Evolutionary conservation across 2,113 vertebrate genomes (phyloP), one percentile per base, ranked within the genome.

Genomic region (Pithys albifrons): DNA sequence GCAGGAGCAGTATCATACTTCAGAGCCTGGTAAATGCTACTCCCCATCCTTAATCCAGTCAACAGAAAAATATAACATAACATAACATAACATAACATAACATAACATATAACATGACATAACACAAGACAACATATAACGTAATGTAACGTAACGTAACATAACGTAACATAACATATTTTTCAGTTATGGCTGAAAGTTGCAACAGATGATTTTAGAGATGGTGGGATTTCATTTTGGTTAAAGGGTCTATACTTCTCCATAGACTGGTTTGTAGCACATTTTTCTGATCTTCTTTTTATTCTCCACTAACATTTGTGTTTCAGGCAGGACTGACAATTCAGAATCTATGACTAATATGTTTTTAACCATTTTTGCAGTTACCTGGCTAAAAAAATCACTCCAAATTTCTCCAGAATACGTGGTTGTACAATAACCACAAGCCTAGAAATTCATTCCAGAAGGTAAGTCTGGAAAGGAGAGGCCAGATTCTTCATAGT

Each of bases 351-450:
- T 25, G 6, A 49, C 2, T 46, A n/a, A 3, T 8, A 29, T 10
- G 2, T 0, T 28, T 80, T 52, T 18, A 92, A 46, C 0, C 0
- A 54, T 55, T 59, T 85, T 83, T 76, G 4, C 7, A 28, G 8
- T 65, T 69, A 52, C 2, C 9, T 45, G 5, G 5, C 23, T 57
- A 73, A 91, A 89, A 89, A 91, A 52, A 19, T 10, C 35, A 25
- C 5, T 7, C 3, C 5, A 37, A 5, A 49, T 62, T 80, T 92
- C 35, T 70, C 18, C 45, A 65, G 5, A 2, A 6, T 57, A 39
- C 45, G 10, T 41, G 7, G 2, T 20, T 83, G 3, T 48, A 64
- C 66, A 49, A 20, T 5, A 1, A 71, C 19, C 17, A 67, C 1
- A 13, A 81, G 19, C 4, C 4, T 45, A 48, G 10, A 92, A 85